Conservation (phyloP, 2,113 vertebrate species). For the Paracanthobrama guichenoti region DNA sequence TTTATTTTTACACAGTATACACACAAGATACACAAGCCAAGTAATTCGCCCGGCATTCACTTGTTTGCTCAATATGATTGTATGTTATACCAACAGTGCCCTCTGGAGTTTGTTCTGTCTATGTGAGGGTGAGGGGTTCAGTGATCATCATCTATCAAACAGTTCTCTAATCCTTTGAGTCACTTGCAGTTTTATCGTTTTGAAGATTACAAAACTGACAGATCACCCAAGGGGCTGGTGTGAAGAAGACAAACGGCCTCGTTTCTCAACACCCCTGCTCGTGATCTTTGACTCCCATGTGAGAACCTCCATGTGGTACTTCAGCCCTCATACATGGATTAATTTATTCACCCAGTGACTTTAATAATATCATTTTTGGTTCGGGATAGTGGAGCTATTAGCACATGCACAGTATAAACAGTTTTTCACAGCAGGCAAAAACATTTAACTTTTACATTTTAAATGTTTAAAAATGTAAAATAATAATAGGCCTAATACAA, state of each 20-base stretch:
- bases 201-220: conserved; percentile 31
- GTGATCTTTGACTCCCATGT: conserved; percentile 49
- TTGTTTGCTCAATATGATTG: not conserved
- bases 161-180: conserved; percentile 19
- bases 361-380: not conserved
- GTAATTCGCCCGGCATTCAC: not conserved
- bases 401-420: not conserved
- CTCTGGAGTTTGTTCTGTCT: conserved; percentile 46
- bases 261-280: conserved; percentile 40
- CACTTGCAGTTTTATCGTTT: not conserved
- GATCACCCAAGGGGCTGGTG: conserved; percentile 18
- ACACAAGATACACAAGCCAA: conserved; percentile 5
- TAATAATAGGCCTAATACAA: no score
- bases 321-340: conserved; percentile 26
- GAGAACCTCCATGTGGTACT: conserved; percentile 35
- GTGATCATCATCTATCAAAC: conserved; percentile 35
- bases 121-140: not conserved
- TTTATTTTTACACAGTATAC: no score
- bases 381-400: not conserved
- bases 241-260: conserved; percentile 42
- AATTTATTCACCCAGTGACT: not conserved
- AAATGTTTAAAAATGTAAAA: no score
- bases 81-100: conserved; percentile 54
- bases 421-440: no score
- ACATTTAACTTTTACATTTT: no score